Evolutionary conservation across 2,113 vertebrate species (phyloP).

Genomic region (Brachionichthys hirsutus): DNA sequence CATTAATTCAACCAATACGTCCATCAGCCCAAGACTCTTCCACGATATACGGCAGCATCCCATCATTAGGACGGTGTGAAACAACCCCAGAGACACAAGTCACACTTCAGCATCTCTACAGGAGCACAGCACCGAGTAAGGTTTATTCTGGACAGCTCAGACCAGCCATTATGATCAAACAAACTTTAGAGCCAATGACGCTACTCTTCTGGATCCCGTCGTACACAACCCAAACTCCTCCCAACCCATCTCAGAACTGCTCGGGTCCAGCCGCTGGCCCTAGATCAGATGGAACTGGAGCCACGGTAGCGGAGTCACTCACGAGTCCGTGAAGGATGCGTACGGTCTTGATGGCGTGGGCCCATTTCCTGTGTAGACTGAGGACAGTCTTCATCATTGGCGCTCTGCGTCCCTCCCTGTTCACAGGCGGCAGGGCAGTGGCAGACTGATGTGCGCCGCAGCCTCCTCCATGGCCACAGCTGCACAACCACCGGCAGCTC

Average conservation of each 20-base stretch:
- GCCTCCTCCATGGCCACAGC: conserved; percentile 76
- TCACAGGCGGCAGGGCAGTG: conserved; percentile 57
- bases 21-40: no score
- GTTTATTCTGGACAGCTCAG: not conserved
- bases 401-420: conserved; percentile 36
- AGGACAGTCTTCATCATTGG: conserved; percentile 84
- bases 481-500: conserved; percentile 66
- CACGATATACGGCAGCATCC: no score
- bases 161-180: not conserved
- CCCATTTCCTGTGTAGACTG: conserved; percentile 87
- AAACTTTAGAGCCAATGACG: not conserved
- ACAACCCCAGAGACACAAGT: not conserved
- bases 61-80: no score
- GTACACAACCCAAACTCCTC: conserved; percentile 9
- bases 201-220: not conserved
- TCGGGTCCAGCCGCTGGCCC: not conserved
- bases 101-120: no score
- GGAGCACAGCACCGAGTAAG: no score
- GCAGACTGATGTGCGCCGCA: conserved; percentile 57
- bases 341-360: conserved; percentile 87
- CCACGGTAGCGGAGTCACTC: conserved; percentile 66
- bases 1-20: not conserved
- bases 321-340: conserved; percentile 87
- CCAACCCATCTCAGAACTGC: not conserved
- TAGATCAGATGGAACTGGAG: conserved; percentile 22